phyloP scores from a whole-genome alignment of 2,888 invertebrate genomes.

The Amphipoea oculea region DNA sequence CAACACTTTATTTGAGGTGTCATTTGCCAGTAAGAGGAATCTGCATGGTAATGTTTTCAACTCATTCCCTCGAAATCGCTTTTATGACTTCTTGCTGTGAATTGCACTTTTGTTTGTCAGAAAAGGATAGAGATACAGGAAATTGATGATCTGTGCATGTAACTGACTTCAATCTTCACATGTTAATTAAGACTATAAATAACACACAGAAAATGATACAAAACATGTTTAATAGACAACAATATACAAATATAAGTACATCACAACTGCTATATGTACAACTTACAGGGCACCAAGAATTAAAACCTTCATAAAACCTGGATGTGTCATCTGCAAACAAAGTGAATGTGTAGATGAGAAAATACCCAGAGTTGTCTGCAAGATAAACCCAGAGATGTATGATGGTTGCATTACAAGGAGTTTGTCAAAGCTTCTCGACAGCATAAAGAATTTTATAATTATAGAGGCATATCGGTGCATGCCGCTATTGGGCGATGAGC shows the following conservation, averaged over 20 bases:
- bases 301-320: conserved; percentile 60
- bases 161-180: background rate
- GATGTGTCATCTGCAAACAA: conserved; percentile 67
- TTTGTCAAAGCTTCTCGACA: conserved; percentile 68
- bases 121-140: background rate
- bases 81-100: background rate
- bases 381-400: conserved; percentile 13
- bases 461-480: conserved; percentile 84
- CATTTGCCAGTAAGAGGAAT: conserved; percentile 1
- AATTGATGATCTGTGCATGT: background rate
- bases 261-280: conserved; percentile 69
- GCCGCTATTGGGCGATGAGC: conserved; percentile 84
- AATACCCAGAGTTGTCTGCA: conserved; percentile 14
- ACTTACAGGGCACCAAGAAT: conserved; percentile 73
- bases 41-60: background rate
- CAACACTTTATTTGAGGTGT: too few relatives aligned
- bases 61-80: background rate
- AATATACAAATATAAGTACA: conserved; percentile 85
- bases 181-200: conserved; percentile 4
- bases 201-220: conserved; percentile 48
- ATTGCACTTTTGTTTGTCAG: background rate
- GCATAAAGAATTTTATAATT: conserved; percentile 74
- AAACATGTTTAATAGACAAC: conserved; percentile 79
- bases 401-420: conserved; percentile 74
- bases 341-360: conserved; percentile 66